Evolutionary conservation across 2,797 vertebrate species (phyloP).

Genomic region (Nasua narica): DNA sequence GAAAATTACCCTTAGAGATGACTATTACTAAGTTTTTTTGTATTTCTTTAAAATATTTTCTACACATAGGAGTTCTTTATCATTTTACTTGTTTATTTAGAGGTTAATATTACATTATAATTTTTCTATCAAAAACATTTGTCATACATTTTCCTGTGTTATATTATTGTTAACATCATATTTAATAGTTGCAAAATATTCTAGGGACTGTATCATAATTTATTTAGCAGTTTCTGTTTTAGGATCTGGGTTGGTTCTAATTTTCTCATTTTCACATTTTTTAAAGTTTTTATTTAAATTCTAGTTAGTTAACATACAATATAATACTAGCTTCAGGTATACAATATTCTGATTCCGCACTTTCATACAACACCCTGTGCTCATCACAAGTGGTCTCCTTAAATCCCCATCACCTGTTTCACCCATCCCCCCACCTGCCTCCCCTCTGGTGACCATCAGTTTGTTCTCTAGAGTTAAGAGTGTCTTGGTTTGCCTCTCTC

Average conservation of each 20-base stretch:
- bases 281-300: background rate
- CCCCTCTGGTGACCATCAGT: background rate
- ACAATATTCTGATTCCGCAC: background rate
- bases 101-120: background rate
- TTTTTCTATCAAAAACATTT: background rate
- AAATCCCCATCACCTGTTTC: background rate
- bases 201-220: background rate
- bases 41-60: slow-evolving; percentile 2
- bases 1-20: background rate
- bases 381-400: background rate
- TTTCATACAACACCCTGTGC: background rate
- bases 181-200: background rate
- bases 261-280: background rate
- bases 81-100: slow-evolving; percentile 9
- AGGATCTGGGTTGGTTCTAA: background rate
- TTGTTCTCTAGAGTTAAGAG: background rate
- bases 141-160: background rate
- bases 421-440: background rate
- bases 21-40: background rate
- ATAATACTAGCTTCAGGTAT: background rate
- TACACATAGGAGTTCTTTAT: background rate
- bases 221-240: background rate
- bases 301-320: background rate
- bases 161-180: background rate
- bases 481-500: background rate